Evolutionary conservation across 2,113 vertebrate genomes (phyloP).

Genomic region (Syngnathus scovelli): DNA sequence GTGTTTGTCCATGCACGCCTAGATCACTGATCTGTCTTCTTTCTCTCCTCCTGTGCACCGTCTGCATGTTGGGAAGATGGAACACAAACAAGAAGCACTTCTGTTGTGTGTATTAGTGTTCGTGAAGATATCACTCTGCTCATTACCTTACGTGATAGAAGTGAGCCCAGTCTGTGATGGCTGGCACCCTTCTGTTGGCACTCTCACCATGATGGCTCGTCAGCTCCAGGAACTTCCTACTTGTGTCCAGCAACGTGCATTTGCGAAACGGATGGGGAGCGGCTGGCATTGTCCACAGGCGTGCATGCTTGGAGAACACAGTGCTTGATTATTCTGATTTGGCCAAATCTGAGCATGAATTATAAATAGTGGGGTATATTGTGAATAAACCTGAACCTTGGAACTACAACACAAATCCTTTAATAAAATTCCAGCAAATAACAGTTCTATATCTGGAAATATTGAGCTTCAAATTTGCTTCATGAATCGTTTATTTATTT

Average conservation of each 20-base stretch:
- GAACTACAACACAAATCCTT: neutral
- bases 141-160: slow-evolving; percentile 74
- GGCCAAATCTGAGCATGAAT: neutral
- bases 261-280: slow-evolving; percentile 60
- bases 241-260: slow-evolving; percentile 42
- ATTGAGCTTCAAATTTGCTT: no score
- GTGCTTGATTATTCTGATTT: slow-evolving; percentile 46
- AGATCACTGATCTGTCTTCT: slow-evolving; percentile 27
- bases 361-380: neutral
- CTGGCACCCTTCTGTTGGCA: slow-evolving; percentile 62
- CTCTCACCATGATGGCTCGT: slow-evolving; percentile 17
- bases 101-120: slow-evolving; percentile 16
- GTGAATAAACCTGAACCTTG: neutral
- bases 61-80: slow-evolving; percentile 51
- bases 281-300: slow-evolving; percentile 48
- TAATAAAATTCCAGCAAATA: no score
- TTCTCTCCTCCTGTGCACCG: slow-evolving; percentile 60
- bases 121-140: slow-evolving; percentile 54
- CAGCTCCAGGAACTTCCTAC: slow-evolving; percentile 46
- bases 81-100: slow-evolving; percentile 22
- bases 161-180: slow-evolving; percentile 50
- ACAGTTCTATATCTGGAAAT: no score
- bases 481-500: no score
- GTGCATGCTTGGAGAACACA: slow-evolving; percentile 40
- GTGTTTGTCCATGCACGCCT: slow-evolving; percentile 19